These are phyloP conservation scores for Megamerina dolium DNA, from an alignment of 2,888 invertebrate genomes.

Conservation along the genomic window DNA sequence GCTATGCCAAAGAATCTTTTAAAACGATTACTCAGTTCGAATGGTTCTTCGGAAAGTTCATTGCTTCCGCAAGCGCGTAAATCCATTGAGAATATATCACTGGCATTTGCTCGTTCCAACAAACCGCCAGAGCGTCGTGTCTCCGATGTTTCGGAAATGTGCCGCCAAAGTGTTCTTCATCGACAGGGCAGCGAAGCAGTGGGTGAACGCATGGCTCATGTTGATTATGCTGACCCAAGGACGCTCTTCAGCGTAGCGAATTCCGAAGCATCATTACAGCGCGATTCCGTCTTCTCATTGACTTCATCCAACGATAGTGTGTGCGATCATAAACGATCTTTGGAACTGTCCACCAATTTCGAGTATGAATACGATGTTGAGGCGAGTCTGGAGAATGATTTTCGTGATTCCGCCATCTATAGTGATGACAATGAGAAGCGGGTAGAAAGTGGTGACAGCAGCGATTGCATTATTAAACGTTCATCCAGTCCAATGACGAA, in stretches of 20 bases:
- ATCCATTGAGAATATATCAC: conserved; percentile 35
- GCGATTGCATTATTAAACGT: conserved; percentile 17
- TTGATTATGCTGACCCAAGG: conserved; percentile 79
- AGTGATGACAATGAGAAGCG: conserved; percentile 57
- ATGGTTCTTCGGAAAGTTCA: conserved; percentile 39
- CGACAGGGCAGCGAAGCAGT: conserved; percentile 76
- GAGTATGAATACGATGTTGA: conserved; percentile 73
- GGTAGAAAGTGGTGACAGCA: conserved; percentile 24
- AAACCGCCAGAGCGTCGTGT: conserved; percentile 44
- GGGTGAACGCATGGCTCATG: conserved; percentile 81
- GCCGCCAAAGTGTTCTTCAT: conserved; percentile 52
- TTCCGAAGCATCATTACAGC: conserved; percentile 37
- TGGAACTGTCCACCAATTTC: conserved; percentile 52
- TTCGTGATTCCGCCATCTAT: conserved; percentile 78
- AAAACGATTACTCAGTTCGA: conserved; percentile 29
- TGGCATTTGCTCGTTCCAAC: conserved; percentile 34
- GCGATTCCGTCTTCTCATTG: conserved; percentile 48
- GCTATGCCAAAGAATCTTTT: conserved; percentile 39
- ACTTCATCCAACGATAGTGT: conserved; percentile 49
- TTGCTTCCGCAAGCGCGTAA: conserved; percentile 37
- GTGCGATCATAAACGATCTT: conserved; percentile 31
- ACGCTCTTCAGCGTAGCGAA: conserved; percentile 53
- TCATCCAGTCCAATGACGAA: conserved; percentile 37
- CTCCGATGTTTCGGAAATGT: conserved; percentile 46
- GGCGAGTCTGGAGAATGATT: conserved; percentile 61